Evolutionary conservation across 2,888 invertebrate genomes (phyloP).

Genomic region (Vandiemenella viatica): DNA sequence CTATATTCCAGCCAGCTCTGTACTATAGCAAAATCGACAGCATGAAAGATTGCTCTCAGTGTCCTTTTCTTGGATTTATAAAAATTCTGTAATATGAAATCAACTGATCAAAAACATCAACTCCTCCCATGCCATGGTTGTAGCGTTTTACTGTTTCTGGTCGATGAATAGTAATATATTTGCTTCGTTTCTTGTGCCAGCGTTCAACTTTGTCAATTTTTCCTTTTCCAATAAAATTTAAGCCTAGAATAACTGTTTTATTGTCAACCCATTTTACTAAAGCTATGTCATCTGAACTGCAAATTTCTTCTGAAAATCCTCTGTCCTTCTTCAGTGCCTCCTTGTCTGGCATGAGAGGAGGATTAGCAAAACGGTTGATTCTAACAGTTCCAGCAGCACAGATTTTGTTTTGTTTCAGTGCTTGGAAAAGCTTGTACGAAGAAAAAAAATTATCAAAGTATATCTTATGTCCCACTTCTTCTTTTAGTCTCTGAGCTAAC

Average conservation of each 20-base stretch:
- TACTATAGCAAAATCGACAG: constrained; percentile 18
- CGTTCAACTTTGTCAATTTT: constrained; percentile 8
- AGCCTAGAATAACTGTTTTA: not conserved
- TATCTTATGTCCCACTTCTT: constrained; percentile 2
- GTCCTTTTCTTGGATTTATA: constrained; percentile 16
- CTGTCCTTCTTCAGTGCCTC: not conserved
- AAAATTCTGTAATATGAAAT: constrained; percentile 13
- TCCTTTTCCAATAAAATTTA: not conserved
- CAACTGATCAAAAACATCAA: constrained; percentile 16
- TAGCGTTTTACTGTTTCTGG: constrained; percentile 19
- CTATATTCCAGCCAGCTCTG: too few species aligned
- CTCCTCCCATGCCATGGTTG: constrained; percentile 22
- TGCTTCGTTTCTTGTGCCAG: constrained; percentile 12
- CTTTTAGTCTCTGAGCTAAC: constrained; percentile 9
- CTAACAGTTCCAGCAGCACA: not conserved
- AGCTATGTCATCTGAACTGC: not conserved
- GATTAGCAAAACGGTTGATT: not conserved
- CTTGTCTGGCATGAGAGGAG: not conserved
- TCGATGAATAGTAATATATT: constrained; percentile 17
- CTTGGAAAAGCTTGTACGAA: constrained; percentile 8
- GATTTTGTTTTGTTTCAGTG: constrained; percentile 10
- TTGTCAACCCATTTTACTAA: not conserved
- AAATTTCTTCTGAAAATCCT: not conserved
- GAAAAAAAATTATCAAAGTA: constrained; percentile 18
- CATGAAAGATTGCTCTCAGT: constrained; percentile 14